Base-by-base conservation (phyloP, 2,888 invertebrate genomes). In the Epinotia ramella region DNA sequence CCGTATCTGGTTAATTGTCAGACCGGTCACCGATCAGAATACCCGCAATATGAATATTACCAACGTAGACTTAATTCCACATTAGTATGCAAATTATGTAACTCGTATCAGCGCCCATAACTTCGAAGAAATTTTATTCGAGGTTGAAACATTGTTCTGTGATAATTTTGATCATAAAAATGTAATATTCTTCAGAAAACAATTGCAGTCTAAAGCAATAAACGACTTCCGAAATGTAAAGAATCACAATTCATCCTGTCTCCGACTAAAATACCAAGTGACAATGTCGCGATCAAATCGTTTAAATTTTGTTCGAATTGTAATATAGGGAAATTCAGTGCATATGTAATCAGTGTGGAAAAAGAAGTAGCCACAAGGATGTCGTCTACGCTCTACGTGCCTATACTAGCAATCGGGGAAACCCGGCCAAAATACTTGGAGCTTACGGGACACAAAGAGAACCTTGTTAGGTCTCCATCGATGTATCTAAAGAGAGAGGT, bases 371-470 rank as follows among this genome's bases (percentile, higher is more conserved):
- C 90, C 87, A 84, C 86, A 88, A 87, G 88, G 86, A 88, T 88
- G 87, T 89, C 89, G 88, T 88, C 89, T 88, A 88, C 90, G 81
- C 78, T 73, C 77, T 87, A 93, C 93, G 93, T 93, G 93, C 83
- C 80, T 81, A 82, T 84, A 89, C 85, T 91, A 69, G 78, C 84
- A 90, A 93, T 88, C 79, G 81, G 80, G 78, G 79, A 73, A 78
- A 80, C 79, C 76, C 73, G 79, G 73, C 86, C 87, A 89, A 63
- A 78, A 77, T 81, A 84, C 76, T 78, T 76, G 81, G 88, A 87
- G 78, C 86, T 78, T 77, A 80, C 72, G 66, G 60, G 18, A 44
- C 72, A 72, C 71, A 72, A 71, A 46, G 24, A 67, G 18, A 18
- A 13, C 56, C 71, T 62, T 66, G 67, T 71, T 77, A 78, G 79